Evolutionary conservation across 2,797 vertebrate species (phyloP), one percentile per base, ranked within the genome.

Genomic region (Lithobates sylvaticus): DNA sequence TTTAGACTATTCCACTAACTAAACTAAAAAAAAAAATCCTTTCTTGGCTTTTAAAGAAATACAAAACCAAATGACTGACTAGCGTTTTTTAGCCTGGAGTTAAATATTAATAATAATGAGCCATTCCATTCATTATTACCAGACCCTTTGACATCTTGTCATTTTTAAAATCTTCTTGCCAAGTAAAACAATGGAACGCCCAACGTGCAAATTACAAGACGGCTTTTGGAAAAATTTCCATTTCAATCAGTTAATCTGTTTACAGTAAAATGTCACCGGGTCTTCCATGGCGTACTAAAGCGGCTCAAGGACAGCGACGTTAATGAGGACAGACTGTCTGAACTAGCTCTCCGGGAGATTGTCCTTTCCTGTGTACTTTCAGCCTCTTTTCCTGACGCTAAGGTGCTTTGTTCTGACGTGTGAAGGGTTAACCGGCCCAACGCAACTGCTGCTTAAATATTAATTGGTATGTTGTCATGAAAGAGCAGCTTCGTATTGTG

Each of bases 391-490:
- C 65, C 65, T 67, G 65, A 4, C 26, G 5, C 10, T 39, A 23
- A 61, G 18, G 21, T 23, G 54, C 54, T 61, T 61, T 61, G 54
- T n/a, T 61, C 21, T 23, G 50, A 18, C 13, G 16, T 54, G 2
- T 7, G 36, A 34, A 26, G 34, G 36, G 32, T 21, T 73, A 73
- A 65, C 9, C n/a, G 21, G 58, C 1, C 9, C 54, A 83, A 34
- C 27, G 3, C 54, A 36, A 36, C 10, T 15, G 26, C 70, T 67
- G 3, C 4, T 83, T 16, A 83, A 83, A 83, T 83, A 83, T 83
- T 83, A 15, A 65, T 69, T 3, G 54, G 39, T 16, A 1, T 39
- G 39, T 78, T 3, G 72, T 44, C n/a, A 27, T 50, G 18, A 23
- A 10, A 58, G 58, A 39, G 13, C 50, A 7, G 5, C 16, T 15